Evolutionary conservation across 2,113 vertebrate species (phyloP).

Genomic region (Scomber scombrus): DNA sequence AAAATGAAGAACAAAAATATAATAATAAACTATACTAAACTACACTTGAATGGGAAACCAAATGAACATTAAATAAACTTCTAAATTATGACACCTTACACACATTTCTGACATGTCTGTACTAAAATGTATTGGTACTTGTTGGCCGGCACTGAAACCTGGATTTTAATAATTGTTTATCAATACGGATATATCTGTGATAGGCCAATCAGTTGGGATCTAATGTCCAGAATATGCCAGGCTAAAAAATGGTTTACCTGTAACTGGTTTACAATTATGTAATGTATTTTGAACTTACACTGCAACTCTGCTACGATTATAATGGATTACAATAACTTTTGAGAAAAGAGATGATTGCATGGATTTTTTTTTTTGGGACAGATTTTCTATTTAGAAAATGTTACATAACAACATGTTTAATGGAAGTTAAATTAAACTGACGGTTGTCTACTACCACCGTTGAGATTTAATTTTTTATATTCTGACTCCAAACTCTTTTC

Average conservation of each 20-base stretch:
- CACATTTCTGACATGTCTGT: neutral
- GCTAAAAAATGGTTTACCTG: neutral
- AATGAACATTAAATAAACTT: no score
- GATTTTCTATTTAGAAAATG: neutral
- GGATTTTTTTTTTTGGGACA: neutral
- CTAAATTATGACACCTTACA: neutral
- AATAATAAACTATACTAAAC: no score
- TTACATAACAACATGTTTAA: neutral
- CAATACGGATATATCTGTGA: neutral
- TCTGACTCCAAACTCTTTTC: constrained; percentile 1
- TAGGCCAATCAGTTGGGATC: neutral
- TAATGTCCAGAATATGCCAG: neutral
- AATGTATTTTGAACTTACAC: neutral
- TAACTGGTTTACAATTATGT: neutral
- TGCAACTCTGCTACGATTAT: neutral
- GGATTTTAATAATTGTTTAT: no score
- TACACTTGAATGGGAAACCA: no score
- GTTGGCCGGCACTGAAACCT: neutral
- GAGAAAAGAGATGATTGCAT: neutral
- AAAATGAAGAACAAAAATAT: no score
- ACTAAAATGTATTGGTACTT: neutral
- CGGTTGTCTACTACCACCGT: neutral
- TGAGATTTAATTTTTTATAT: neutral
- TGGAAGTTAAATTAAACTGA: neutral
- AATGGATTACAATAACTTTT: constrained; percentile 1